phyloP scores from a whole-genome alignment of 1,140 invertebrate species.

The Drosophila lini region DNA sequence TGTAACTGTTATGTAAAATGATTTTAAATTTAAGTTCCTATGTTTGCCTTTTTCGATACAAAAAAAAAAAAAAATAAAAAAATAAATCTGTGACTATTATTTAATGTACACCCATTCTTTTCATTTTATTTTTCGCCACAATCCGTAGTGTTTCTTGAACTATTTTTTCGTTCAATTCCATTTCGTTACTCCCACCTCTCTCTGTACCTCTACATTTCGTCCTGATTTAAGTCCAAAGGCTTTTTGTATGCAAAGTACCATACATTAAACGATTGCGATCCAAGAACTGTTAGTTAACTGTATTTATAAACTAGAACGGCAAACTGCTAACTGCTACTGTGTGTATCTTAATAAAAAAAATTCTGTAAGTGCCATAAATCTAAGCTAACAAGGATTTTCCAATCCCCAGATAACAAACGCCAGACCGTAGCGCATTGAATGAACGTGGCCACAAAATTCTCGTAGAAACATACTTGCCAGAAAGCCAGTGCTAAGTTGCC shows the following conservation, averaged over 20 bases:
- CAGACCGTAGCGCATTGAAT: slow-evolving; percentile 58
- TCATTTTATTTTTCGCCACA: slow-evolving; percentile 53
- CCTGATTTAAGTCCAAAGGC: slow-evolving; percentile 74
- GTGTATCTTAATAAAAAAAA: slow-evolving; percentile 84
- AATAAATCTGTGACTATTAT: slow-evolving; percentile 53
- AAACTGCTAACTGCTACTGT: slow-evolving; percentile 67
- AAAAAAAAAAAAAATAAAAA: slow-evolving; percentile 36
- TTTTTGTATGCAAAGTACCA: slow-evolving; percentile 83
- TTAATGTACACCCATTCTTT: slow-evolving; percentile 63
- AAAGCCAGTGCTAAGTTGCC: slow-evolving; percentile 18
- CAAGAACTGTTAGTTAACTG: slow-evolving; percentile 57
- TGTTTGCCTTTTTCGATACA: slow-evolving; percentile 68
- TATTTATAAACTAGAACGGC: slow-evolving; percentile 44
- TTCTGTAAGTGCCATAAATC: slow-evolving; percentile 66
- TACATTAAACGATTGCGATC: slow-evolving; percentile 71
- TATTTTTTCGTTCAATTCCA: slow-evolving; percentile 34
- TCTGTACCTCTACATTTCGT: slow-evolving; percentile 47
- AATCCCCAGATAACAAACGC: slow-evolving; percentile 31
- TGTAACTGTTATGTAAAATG: slow-evolving; percentile 76
- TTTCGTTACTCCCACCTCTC: slow-evolving; percentile 39
- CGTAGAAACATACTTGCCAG: slow-evolving; percentile 11
- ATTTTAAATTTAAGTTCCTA: slow-evolving; percentile 62
- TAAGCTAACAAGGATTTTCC: slow-evolving; percentile 42
- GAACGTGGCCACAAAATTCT: slow-evolving; percentile 61
- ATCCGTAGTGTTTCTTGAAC: slow-evolving; percentile 57